phyloP scores from a whole-genome alignment of 2,888 invertebrate genomes.

The Teleiodes luculella region DNA sequence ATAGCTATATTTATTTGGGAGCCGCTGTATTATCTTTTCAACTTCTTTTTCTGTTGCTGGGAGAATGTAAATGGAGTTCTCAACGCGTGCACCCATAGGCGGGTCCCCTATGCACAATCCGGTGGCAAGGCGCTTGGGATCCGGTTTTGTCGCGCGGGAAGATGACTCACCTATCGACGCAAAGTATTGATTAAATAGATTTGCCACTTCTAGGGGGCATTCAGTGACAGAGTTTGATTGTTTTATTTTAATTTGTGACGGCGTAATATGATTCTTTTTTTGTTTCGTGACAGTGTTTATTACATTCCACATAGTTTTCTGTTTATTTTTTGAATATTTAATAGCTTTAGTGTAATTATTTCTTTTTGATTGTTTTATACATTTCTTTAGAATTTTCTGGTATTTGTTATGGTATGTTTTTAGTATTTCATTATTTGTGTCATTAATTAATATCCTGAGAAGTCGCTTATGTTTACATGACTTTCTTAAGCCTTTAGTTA shows the following conservation, averaged over 20 bases:
- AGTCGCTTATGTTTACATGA: background rate
- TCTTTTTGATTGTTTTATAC: background rate
- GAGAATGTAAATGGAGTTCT: background rate
- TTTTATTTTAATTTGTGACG: background rate
- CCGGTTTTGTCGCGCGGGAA: too few species aligned
- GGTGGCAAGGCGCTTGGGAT: background rate
- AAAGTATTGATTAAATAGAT: background rate
- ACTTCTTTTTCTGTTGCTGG: slow-evolving; percentile 1
- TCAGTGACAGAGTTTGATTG: background rate
- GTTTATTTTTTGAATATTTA: background rate
- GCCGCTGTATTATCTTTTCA: background rate
- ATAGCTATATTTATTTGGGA: background rate
- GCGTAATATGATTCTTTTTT: background rate
- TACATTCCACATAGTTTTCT: slow-evolving; percentile 1
- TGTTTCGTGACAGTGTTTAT: background rate
- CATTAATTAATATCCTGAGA: background rate
- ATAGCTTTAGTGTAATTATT: background rate
- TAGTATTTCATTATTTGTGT: background rate
- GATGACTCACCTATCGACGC: background rate
- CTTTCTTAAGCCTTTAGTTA: background rate
- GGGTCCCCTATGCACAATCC: too few species aligned
- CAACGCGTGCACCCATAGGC: background rate
- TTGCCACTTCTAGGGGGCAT: background rate
- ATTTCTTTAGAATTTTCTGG: slow-evolving; percentile 3
- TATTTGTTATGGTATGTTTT: background rate